Evolutionary conservation across 2,888 invertebrate species (phyloP).

Genomic region (Chydorus sphaericus): DNA sequence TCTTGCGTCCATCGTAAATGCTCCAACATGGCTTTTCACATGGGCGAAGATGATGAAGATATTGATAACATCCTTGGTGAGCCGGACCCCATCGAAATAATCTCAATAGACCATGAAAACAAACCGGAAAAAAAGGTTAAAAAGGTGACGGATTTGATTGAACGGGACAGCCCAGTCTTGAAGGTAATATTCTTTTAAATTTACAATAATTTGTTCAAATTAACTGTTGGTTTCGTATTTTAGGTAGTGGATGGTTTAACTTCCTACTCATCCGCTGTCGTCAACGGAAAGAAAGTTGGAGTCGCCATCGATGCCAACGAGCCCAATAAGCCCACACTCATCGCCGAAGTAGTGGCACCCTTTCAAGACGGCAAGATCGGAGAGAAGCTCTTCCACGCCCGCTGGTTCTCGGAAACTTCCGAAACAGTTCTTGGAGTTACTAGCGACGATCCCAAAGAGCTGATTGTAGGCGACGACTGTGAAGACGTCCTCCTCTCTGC

Average conservation of each 20-base stretch:
- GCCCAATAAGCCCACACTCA: constrained; percentile 45
- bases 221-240: too few relatives aligned
- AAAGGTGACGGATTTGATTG: constrained; percentile 30
- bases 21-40: constrained; percentile 56
- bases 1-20: constrained; percentile 50
- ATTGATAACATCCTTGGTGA: neutral
- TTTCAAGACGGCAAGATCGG: constrained; percentile 44
- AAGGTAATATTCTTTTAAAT: too few relatives aligned
- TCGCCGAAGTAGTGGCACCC: constrained; percentile 55
- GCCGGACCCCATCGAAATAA: neutral
- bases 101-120: neutral
- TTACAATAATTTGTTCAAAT: too few relatives aligned
- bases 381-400: constrained; percentile 52
- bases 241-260: neutral
- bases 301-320: constrained; percentile 56
- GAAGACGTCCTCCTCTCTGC: constrained; percentile 44
- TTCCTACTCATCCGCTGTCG: constrained; percentile 33
- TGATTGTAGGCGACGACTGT: constrained; percentile 59
- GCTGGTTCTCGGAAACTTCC: constrained; percentile 51
- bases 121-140: constrained; percentile 44
- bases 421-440: constrained; percentile 70
- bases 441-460: constrained; percentile 48
- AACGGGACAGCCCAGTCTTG: neutral
- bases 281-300: constrained; percentile 46
- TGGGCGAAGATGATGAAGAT: constrained; percentile 32